A percentile compares a stretch with the other conserved stretches of the same genome.
Evolutionary conservation across 2,888 invertebrate species (phyloP).

Genomic region (Drosophila lacicola): DNA sequence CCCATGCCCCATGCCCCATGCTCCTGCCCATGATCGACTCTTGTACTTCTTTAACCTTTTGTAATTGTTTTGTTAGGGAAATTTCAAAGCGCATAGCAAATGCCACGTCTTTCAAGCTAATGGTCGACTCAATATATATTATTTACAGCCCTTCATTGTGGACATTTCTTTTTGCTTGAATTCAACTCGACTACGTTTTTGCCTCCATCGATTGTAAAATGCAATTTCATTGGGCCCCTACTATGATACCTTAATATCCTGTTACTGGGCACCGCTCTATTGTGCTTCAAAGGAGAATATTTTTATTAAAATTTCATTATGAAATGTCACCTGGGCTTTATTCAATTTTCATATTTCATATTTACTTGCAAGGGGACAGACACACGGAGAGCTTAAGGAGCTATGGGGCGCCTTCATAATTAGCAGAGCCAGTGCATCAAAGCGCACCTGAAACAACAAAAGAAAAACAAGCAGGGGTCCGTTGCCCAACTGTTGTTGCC

Average conservation of each 20-base stretch:
- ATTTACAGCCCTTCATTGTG: slow-evolving; percentile 46
- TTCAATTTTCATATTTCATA: slow-evolving; percentile 1
- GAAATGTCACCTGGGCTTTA: slow-evolving; percentile 10
- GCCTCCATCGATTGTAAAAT: slow-evolving; percentile 6
- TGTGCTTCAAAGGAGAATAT: slow-evolving; percentile 4
- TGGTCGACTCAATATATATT: slow-evolving; percentile 59
- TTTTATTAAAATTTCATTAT: slow-evolving; percentile 10
- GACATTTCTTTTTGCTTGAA: slow-evolving; percentile 12
- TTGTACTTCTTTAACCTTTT: slow-evolving; percentile 48
- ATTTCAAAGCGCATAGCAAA: slow-evolving; percentile 53
- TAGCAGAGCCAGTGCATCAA: slow-evolving; percentile 21
- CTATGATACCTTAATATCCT: slow-evolving; percentile 6
- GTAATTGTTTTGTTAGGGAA: slow-evolving; percentile 70
- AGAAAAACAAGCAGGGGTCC: slow-evolving; percentile 5
- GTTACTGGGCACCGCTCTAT: background rate
- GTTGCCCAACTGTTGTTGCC: slow-evolving; percentile 13
- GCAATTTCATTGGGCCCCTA: slow-evolving; percentile 3
- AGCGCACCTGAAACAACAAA: slow-evolving; percentile 25
- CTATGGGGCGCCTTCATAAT: slow-evolving; percentile 28
- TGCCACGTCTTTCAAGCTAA: slow-evolving; percentile 55
- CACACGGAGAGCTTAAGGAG: background rate
- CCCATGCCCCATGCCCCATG: background rate
- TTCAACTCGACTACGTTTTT: background rate
- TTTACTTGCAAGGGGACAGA: background rate
- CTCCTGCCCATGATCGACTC: background rate